These are phyloP conservation scores for Linepithema humile DNA, from an alignment of 1,140 invertebrate genomes.

Conservation along the genomic window DNA sequence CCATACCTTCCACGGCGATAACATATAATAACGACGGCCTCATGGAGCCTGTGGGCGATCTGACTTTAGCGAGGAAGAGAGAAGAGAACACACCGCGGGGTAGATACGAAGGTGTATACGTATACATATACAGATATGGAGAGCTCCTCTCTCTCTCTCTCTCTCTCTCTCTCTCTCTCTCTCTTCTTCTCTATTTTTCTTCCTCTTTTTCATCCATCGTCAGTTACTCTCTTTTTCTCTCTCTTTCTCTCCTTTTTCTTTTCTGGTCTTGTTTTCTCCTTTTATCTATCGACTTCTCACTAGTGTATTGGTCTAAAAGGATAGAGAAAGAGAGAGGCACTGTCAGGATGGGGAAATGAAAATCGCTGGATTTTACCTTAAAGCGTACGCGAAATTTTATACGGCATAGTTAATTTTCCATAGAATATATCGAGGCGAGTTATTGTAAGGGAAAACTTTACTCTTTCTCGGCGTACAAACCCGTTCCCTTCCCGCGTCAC, in stretches of 20 bases:
- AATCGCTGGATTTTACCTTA: conserved; percentile 40
- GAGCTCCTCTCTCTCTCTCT: neutral
- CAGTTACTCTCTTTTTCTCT: neutral
- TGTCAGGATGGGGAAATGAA: conserved; percentile 39
- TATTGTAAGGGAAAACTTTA: conserved; percentile 34
- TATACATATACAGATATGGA: conserved; percentile 52
- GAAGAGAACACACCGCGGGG: conserved; percentile 69
- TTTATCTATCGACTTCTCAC: conserved; percentile 41
- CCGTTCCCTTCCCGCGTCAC: conserved; percentile 14
- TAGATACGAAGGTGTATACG: conserved; percentile 60
- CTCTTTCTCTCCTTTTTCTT: neutral
- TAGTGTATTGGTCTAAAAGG: conserved; percentile 16
- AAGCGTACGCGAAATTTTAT: conserved; percentile 50
- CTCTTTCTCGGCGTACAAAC: conserved; percentile 17
- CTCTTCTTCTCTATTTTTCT: neutral
- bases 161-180: neutral
- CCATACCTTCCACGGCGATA: conserved; percentile 81
- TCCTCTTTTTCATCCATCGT: neutral
- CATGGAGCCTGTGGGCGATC: conserved; percentile 73
- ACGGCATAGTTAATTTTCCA: conserved; percentile 46
- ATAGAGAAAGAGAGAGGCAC: conserved; percentile 19
- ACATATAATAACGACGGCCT: conserved; percentile 80
- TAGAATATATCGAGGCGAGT: conserved; percentile 36
- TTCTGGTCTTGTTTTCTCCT: neutral
- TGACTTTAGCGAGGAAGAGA: conserved; percentile 73